These are phyloP conservation scores for Solenopsis fugax DNA, from an alignment of 1,140 invertebrate species.

Conservation along the genomic window DNA sequence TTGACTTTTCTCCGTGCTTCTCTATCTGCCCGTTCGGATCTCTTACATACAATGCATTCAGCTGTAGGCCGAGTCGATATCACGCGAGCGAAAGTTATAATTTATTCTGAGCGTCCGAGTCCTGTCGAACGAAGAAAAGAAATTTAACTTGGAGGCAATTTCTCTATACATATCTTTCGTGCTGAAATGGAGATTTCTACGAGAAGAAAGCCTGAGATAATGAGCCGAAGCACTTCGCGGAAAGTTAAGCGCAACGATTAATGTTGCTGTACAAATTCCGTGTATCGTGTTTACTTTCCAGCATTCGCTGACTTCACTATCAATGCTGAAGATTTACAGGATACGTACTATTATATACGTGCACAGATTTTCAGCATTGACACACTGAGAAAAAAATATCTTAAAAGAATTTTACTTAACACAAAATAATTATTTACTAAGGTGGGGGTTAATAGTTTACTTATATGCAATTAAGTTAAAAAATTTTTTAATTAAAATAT, in stretches of 20 bases:
- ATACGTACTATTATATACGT: too few relatives aligned
- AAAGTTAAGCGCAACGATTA: neutral
- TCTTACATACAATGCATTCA: constrained; percentile 21
- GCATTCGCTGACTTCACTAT: too few relatives aligned
- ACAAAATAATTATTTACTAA: too few relatives aligned
- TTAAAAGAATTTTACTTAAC: too few relatives aligned
- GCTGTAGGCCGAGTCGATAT: neutral
- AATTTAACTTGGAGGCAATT: too few relatives aligned
- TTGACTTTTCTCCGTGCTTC: constrained; percentile 31
- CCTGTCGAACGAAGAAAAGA: neutral
- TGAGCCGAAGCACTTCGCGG: neutral
- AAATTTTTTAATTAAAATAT: too few relatives aligned
- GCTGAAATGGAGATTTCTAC: neutral
- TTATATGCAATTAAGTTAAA: too few relatives aligned
- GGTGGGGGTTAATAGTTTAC: too few relatives aligned
- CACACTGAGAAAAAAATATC: too few relatives aligned
- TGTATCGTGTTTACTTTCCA: too few relatives aligned
- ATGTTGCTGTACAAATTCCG: neutral
- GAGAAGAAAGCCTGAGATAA: neutral
- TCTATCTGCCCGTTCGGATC: constrained; percentile 23
- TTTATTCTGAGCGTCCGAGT: neutral
- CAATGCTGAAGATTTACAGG: too few relatives aligned
- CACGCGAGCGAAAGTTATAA: neutral
- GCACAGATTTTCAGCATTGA: too few relatives aligned
- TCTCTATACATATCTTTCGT: neutral